Evolutionary conservation across 2,113 vertebrate genomes (phyloP).

Genomic region (Indicator indicator): DNA sequence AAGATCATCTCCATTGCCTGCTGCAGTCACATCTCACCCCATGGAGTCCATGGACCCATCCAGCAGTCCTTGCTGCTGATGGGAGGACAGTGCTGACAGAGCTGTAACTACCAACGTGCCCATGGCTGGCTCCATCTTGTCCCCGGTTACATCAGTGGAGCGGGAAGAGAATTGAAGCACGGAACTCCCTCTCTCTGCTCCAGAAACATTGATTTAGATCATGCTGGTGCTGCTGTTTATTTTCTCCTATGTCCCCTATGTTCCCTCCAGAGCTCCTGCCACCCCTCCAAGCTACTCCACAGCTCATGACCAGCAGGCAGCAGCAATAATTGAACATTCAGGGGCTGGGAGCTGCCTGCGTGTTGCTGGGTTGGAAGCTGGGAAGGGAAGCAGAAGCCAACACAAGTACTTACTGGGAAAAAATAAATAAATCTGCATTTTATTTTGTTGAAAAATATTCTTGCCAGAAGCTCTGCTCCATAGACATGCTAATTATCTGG

Average conservation of each 20-base stretch:
- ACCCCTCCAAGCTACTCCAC: neutral
- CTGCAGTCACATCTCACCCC: neutral
- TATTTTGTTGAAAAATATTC: neutral
- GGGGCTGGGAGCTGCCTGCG: neutral
- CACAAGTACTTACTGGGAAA: neutral
- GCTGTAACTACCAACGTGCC: neutral
- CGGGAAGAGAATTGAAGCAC: neutral
- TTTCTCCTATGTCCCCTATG: neutral
- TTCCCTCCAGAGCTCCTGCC: neutral
- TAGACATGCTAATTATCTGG: neutral
- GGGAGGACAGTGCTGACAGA: neutral
- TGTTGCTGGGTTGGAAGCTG: neutral
- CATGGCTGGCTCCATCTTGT: neutral
- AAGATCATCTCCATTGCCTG: neutral
- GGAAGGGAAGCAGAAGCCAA: neutral
- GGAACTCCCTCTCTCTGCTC: neutral
- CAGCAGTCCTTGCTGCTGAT: neutral
- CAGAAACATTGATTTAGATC: neutral
- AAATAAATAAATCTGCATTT: neutral
- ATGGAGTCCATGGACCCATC: neutral
- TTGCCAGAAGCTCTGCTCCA: conserved; percentile 2
- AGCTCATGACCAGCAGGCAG: neutral
- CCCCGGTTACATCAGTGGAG: neutral
- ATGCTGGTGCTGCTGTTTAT: neutral
- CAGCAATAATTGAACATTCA: neutral